phyloP scores from a whole-genome alignment of 2,797 vertebrate species.

The Danio aesculapii region DNA sequence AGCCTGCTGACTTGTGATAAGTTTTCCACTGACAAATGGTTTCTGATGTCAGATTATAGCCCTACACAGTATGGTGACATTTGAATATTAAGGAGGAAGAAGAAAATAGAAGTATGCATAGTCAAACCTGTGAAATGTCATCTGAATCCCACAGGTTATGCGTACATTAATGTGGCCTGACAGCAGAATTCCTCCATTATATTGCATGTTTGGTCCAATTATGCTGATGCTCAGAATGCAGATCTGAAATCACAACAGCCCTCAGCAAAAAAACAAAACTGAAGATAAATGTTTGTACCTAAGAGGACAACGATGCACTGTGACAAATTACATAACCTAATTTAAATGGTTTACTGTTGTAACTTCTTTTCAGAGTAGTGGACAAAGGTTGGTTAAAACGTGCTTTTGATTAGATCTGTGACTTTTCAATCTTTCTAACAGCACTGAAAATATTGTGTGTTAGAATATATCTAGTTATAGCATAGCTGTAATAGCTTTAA shows the following conservation, averaged over 20 bases:
- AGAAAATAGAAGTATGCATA: not conserved
- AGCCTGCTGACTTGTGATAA: not conserved
- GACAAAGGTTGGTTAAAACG: conserved; percentile 6
- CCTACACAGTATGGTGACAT: not conserved
- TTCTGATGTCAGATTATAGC: not conserved
- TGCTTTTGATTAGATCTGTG: conserved; percentile 3
- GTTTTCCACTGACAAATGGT: not conserved
- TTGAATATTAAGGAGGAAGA: not conserved
- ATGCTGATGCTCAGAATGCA: conserved; percentile 13
- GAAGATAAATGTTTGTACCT: conserved; percentile 4
- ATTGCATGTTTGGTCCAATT: conserved; percentile 37
- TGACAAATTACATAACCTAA: conserved; percentile 23
- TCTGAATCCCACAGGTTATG: conserved; percentile 20
- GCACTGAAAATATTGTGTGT: not conserved
- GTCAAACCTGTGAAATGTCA: conserved; percentile 15
- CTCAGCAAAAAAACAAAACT: not conserved
- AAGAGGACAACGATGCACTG: not conserved
- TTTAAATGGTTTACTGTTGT: not conserved
- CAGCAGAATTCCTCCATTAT: conserved; percentile 21
- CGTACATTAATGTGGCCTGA: conserved; percentile 11
- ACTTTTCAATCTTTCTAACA: conserved; percentile 3
- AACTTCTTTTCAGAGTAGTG: not conserved
- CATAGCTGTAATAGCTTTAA: too few species aligned
- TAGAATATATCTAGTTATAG: too few species aligned
- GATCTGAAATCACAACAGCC: conserved; percentile 25